A percentile compares a stretch with the other conserved stretches of the same genome.
These are phyloP conservation scores for Sebastes oblongus DNA, from an alignment of 2,797 vertebrate genomes.

Conservation along the genomic window DNA sequence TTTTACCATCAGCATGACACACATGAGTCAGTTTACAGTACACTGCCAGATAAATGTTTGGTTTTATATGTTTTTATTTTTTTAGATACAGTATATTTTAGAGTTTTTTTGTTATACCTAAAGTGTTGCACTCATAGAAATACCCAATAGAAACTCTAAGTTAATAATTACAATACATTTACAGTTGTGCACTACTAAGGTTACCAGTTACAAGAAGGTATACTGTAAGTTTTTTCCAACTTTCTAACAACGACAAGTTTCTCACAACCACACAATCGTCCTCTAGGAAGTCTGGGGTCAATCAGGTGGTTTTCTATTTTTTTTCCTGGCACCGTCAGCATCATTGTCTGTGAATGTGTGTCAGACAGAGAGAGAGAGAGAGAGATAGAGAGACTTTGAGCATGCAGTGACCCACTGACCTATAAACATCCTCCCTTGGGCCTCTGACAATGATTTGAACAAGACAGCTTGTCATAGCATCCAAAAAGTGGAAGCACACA, in stretches of 20 bases:
- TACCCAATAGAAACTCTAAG: background rate
- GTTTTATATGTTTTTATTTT: background rate
- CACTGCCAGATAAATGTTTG: background rate
- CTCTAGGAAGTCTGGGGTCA: constrained; percentile 9
- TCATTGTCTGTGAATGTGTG: constrained; percentile 35
- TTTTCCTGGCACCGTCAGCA: constrained; percentile 16
- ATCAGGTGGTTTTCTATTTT: constrained; percentile 11
- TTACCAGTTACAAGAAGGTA: background rate
- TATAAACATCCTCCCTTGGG: constrained; percentile 33
- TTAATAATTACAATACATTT: background rate
- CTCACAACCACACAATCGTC: background rate
- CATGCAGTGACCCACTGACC: constrained; percentile 38
- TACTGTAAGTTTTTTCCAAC: background rate
- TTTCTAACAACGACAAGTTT: constrained; percentile 10
- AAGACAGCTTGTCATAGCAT: background rate
- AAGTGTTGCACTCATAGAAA: background rate
- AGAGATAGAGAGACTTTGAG: constrained; percentile 4
- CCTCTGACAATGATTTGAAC: background rate
- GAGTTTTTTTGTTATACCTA: background rate
- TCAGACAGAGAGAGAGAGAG: constrained; percentile 9
- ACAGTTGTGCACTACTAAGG: background rate
- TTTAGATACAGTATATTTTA: background rate
- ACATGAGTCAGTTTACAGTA: background rate
- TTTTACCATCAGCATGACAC: background rate
- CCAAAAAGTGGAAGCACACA: background rate